A percentile compares a stretch with the other conserved stretches of the same genome.
These are phyloP conservation scores for Temnopleurus reevesii DNA, from an alignment of 53 echinoderm and acorn worm species.

Conservation along the genomic window DNA sequence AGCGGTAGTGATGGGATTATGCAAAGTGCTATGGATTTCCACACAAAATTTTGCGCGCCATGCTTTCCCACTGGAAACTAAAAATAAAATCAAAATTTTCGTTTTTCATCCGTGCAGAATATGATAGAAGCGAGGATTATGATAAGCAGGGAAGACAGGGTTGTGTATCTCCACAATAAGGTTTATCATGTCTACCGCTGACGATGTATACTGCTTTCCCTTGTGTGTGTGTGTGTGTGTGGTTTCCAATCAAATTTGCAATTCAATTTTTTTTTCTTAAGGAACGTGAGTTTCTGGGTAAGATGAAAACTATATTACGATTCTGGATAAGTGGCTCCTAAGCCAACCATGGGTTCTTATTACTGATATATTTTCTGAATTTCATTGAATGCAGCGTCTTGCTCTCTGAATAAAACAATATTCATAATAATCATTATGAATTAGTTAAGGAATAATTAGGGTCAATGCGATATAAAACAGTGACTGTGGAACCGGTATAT, in stretches of 20 bases:
- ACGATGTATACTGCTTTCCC: not conserved
- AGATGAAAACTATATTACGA: slow-evolving; percentile 1
- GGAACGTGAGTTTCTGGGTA: not conserved
- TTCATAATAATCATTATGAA: too few relatives aligned
- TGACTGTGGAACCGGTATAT: too few relatives aligned
- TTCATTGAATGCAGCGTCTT: too few relatives aligned
- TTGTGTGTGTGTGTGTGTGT: not conserved
- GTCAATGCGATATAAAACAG: too few relatives aligned
- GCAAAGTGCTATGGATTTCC: slow-evolving; percentile 24
- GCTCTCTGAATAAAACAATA: too few relatives aligned
- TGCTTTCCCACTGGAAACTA: not conserved
- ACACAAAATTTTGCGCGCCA: slow-evolving; percentile 5
- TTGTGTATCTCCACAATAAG: not conserved
- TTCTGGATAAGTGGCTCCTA: not conserved
- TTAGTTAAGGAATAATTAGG: too few relatives aligned
- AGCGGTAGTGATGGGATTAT: slow-evolving; percentile 1
- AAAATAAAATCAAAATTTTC: not conserved
- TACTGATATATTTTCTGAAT: too few relatives aligned
- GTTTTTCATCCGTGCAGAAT: not conserved
- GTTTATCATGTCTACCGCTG: not conserved
- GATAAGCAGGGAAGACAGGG: not conserved
- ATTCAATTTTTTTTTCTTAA: not conserved
- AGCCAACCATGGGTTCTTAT: not conserved
- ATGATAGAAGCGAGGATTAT: not conserved
- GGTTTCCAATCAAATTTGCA: not conserved